These are phyloP conservation scores for Drosophila kanapiae DNA, from an alignment of 1,140 invertebrate species.

Conservation along the genomic window DNA sequence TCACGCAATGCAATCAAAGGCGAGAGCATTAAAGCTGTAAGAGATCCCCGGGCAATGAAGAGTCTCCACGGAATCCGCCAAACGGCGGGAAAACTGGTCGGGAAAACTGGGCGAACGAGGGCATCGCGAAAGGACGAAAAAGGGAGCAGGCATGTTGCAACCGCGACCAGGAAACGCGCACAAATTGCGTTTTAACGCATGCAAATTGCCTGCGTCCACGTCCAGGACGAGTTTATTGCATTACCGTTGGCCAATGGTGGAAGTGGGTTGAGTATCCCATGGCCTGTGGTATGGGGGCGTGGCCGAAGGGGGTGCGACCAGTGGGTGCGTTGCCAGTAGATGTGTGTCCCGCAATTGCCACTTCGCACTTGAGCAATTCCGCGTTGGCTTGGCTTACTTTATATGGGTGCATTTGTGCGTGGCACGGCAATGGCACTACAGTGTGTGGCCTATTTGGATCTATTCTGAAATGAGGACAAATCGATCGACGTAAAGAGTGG, in stretches of 20 bases:
- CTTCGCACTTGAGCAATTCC: conserved; percentile 60
- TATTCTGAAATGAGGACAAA: background rate
- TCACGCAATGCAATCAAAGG: conserved; percentile 19
- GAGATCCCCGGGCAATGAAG: conserved; percentile 16
- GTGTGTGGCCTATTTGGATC: background rate
- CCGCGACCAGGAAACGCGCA: conserved; percentile 74
- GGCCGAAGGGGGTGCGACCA: background rate
- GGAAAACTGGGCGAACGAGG: background rate
- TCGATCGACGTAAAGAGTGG: background rate
- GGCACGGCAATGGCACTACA: conserved; percentile 2
- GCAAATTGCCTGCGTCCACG: conserved; percentile 74
- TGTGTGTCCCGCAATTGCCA: conserved; percentile 63
- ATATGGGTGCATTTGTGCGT: background rate
- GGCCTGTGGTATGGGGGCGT: background rate
- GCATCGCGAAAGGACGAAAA: background rate
- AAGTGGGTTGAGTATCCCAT: background rate
- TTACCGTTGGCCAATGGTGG: conserved; percentile 37
- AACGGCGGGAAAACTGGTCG: background rate
- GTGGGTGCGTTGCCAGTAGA: conserved; percentile 4
- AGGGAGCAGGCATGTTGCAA: conserved; percentile 28
- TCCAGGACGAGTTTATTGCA: conserved; percentile 71
- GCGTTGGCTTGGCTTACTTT: conserved; percentile 4
- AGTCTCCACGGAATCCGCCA: conserved; percentile 45
- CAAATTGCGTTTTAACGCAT: conserved; percentile 84
- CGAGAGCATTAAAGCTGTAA: conserved; percentile 37